Conservation (phyloP, 2,888 invertebrate genomes). For the Argyresthia goedartella region DNA sequence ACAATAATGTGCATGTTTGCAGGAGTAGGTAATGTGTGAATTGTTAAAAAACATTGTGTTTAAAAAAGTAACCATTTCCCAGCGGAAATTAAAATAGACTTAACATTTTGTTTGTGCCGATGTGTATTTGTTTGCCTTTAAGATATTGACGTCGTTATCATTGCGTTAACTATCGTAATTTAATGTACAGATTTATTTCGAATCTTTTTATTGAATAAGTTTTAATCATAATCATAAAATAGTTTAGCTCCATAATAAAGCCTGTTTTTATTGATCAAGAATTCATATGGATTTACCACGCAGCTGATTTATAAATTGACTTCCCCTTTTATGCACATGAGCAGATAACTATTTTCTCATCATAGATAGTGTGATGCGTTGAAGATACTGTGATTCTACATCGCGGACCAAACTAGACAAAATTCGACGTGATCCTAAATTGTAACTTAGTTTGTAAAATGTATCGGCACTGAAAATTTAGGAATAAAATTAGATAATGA, state of each 20-base stretch:
- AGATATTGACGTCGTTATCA: background rate
- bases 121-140: background rate
- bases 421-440: background rate
- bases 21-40: constrained; percentile 3
- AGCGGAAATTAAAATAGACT: background rate
- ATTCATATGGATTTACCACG: background rate
- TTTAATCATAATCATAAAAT: background rate
- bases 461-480: background rate
- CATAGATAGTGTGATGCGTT: constrained; percentile 4
- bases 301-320: background rate
- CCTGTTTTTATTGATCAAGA: too few relatives aligned
- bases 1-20: background rate
- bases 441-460: background rate
- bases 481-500: background rate
- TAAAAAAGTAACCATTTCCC: constrained; percentile 40
- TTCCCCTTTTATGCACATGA: background rate
- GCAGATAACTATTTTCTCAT: background rate
- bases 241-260: background rate
- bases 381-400: constrained; percentile 9
- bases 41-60: constrained; percentile 30
- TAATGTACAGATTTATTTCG: constrained; percentile 1
- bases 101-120: background rate
- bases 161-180: background rate
- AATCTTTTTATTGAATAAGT: background rate
- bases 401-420: constrained; percentile 11